Conservation (phyloP, 2,113 vertebrate genomes). For the Lepus americanus region DNA sequence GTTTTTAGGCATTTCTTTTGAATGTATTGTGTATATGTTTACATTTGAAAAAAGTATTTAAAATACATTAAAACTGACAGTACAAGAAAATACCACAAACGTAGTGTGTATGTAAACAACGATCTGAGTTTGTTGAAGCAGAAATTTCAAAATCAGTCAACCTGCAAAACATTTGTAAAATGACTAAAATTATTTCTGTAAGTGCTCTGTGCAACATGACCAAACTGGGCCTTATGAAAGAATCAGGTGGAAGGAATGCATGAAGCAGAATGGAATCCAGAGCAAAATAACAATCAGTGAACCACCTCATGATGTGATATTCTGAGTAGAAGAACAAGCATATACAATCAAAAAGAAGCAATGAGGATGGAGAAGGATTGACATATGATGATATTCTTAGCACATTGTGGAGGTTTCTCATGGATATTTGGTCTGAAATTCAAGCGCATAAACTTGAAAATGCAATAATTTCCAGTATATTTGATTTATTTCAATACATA, state of each 20-base stretch:
- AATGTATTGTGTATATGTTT: background rate
- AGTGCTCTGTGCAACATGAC: background rate
- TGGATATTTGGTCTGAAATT: background rate
- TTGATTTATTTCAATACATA: background rate
- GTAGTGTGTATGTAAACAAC: background rate
- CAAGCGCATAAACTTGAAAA: background rate
- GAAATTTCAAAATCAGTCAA: constrained; percentile 1
- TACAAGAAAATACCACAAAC: background rate
- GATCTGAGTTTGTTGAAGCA: background rate
- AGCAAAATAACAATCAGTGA: background rate
- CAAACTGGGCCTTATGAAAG: background rate
- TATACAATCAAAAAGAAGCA: background rate
- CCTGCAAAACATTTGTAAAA: constrained; percentile 7
- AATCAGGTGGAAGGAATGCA: background rate
- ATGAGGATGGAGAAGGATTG: background rate
- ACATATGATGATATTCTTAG: background rate
- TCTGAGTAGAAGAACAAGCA: background rate
- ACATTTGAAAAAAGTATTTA: background rate
- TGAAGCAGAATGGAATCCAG: background rate
- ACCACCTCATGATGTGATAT: background rate
- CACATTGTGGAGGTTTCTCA: background rate
- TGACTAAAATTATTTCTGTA: background rate
- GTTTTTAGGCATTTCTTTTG: background rate
- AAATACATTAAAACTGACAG: background rate
- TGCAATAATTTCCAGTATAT: background rate